phyloP scores from a whole-genome alignment of 2,888 invertebrate genomes.

The Drosophila recens region DNA sequence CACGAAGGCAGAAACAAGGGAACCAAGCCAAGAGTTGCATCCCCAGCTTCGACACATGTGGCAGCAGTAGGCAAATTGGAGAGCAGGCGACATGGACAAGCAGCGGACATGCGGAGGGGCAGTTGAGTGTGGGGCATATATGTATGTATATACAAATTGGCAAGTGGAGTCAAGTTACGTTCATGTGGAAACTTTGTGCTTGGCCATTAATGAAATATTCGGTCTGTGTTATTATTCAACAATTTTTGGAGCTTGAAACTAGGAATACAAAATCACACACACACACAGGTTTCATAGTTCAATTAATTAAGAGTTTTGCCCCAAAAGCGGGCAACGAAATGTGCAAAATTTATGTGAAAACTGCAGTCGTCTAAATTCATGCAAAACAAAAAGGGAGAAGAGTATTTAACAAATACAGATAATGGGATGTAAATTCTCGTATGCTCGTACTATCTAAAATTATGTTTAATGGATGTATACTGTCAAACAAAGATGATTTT shows the following conservation, averaged over 20 bases:
- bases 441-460: neutral
- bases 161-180: slow-evolving; percentile 13
- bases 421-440: neutral
- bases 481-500: slow-evolving; percentile 1
- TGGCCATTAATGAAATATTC: slow-evolving; percentile 56
- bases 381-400: neutral
- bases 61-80: neutral
- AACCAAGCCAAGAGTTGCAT: neutral
- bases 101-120: neutral
- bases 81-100: neutral
- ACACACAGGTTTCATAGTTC: neutral
- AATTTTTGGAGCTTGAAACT: slow-evolving; percentile 8
- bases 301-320: slow-evolving; percentile 4
- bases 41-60: slow-evolving; percentile 1
- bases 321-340: neutral
- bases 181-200: slow-evolving; percentile 33
- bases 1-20: slow-evolving; percentile 20
- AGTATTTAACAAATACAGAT: neutral
- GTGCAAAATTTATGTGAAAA: neutral
- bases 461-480: neutral
- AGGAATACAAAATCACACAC: neutral
- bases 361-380: neutral
- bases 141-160: slow-evolving; percentile 8
- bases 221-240: slow-evolving; percentile 41
- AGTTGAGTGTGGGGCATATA: neutral